Base-by-base conservation (phyloP, 2,113 vertebrate genomes). In the Sigmodon hispidus region DNA sequence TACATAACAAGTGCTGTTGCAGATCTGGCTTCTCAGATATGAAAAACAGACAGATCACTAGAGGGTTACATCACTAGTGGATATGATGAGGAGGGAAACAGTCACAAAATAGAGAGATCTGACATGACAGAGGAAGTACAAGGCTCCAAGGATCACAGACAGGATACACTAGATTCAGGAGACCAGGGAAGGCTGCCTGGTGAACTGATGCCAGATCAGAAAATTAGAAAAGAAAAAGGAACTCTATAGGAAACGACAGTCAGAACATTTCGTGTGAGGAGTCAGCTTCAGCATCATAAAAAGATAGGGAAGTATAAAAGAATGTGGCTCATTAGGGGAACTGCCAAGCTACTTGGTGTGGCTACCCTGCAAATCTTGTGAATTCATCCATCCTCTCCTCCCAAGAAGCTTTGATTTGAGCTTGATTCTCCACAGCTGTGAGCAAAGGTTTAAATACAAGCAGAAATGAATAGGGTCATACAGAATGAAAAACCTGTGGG, bases 361-460 rank as follows among this genome's bases (percentile, higher is more conserved):
- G 72, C 92, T 90, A 19, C 72, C 45, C 29, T 12, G 90, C 19
- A 29, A 55, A 9, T 34, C 72, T 52, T 75, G 36, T 11, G 88
- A 72, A 84, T 73, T 81, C 76, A 52, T 87, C 55, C 76, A 45
- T 40, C 59, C 70, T 77, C 69, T 81, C 65, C 81, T 89, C 76
- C 57, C 57, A 43, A 69, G 77, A 81, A 63, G n/a, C 88, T 97
- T 96, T 97, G 92, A 94, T 96, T 97, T 75, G 75, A 80, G 85
- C 75, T 95, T 91, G 90, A 93, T 97, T 96, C 90, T 89, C 50
- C 73, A 93, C 45, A 55, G 85, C 94, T 95, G 26, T 22, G 90
- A 95, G 93, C 85, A 94, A 97, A 97, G 93, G 24, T 52, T 94
- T 96, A 87, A 90, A 96, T 70, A 81, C 94, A 96, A 86, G 88